Conservation (phyloP, 2,888 invertebrate genomes). For the Amaurobius ferox region DNA sequence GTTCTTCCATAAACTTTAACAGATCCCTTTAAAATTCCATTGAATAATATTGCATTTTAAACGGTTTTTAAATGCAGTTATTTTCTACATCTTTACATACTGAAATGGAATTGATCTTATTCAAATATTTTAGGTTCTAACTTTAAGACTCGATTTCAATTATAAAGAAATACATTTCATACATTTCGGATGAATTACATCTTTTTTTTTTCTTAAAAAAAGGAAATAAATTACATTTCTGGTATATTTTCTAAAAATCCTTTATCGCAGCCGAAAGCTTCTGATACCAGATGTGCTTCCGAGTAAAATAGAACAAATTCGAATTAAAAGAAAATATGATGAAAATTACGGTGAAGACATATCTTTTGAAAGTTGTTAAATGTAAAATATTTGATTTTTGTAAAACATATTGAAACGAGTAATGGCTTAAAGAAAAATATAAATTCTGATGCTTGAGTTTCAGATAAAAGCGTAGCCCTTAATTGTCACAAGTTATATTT, state of each 20-base stretch:
- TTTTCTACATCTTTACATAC: neutral
- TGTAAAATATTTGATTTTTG: neutral
- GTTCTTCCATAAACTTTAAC: neutral
- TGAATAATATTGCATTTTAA: constrained; percentile 1
- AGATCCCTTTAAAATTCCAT: neutral
- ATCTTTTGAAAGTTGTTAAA: neutral
- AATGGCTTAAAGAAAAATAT: neutral
- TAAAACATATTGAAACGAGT: neutral
- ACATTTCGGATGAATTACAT: neutral
- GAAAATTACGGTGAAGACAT: neutral
- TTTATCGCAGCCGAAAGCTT: neutral
- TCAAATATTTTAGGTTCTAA: neutral
- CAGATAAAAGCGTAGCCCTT: neutral
- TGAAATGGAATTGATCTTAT: neutral
- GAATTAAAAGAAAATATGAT: neutral
- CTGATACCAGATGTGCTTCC: constrained; percentile 7
- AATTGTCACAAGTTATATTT: too few species aligned
- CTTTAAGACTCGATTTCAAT: constrained; percentile 3
- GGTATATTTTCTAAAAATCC: neutral
- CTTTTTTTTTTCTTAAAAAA: too few species aligned
- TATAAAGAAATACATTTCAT: constrained; percentile 11
- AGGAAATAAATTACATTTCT: neutral
- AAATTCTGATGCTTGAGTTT: neutral
- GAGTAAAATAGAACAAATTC: constrained; percentile 1
- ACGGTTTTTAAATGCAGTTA: neutral